Percentiles rank a stretch among this genome's conserved stretches.
phyloP scores from a whole-genome alignment of 2,797 vertebrate genomes.

The Alectoris magna region DNA sequence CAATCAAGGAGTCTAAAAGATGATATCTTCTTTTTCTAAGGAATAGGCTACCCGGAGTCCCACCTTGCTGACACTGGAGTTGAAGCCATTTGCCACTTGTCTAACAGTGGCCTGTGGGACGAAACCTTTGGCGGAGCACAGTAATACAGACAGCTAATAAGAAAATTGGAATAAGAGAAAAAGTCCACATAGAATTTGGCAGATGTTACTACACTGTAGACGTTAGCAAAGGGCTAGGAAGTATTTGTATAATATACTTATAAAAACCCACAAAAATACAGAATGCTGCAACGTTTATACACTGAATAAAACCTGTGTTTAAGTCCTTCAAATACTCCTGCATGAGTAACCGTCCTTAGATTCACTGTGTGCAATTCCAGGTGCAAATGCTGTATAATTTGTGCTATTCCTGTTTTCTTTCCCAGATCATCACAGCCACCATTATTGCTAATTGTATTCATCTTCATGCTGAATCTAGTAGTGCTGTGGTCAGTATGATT shows the following conservation, averaged over 20 bases:
- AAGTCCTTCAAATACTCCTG: background rate
- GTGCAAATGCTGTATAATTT: background rate
- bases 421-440: constrained; percentile 69
- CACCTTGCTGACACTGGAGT: background rate
- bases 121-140: background rate
- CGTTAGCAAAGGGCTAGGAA: background rate
- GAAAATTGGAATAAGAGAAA: background rate
- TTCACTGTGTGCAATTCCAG: background rate
- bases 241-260: background rate
- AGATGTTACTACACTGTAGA: background rate
- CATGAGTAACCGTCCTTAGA: background rate
- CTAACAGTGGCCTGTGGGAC: background rate
- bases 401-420: background rate
- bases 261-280: background rate
- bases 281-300: background rate
- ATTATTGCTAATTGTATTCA: constrained; percentile 50
- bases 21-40: background rate
- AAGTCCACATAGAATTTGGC: background rate
- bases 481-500: constrained; percentile 38
- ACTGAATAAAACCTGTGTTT: background rate
- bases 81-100: background rate
- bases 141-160: background rate
- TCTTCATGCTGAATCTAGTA: constrained; percentile 63
- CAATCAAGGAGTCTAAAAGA: background rate
- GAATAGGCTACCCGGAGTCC: background rate